Percentiles rank a stretch among this genome's conserved stretches.
Conservation (phyloP, 2,888 invertebrate species). For the Cataglyphis altisquamis region DNA sequence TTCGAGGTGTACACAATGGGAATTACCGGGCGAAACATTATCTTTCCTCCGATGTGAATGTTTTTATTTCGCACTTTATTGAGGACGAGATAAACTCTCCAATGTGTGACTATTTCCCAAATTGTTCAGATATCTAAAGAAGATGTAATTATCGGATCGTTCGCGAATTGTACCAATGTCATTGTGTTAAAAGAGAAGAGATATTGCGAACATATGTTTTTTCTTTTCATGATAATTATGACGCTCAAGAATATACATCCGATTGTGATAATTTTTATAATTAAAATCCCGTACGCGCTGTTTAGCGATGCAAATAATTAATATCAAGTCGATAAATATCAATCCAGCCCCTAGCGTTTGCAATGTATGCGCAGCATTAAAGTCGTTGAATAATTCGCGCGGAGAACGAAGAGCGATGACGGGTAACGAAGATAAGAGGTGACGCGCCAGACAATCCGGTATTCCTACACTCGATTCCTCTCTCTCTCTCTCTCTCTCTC, state of each 20-base stretch:
- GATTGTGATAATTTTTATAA: conserved; percentile 11
- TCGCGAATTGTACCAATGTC: not conserved
- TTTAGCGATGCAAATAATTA: conserved; percentile 27
- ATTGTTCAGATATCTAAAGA: conserved; percentile 10
- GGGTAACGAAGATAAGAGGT: conserved; percentile 62
- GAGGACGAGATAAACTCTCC: not conserved
- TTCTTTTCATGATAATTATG: not conserved
- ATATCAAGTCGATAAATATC: conserved; percentile 8
- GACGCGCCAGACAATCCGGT: conserved; percentile 46
- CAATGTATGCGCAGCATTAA: conserved; percentile 50
- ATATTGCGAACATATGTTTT: not conserved
- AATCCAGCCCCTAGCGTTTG: conserved; percentile 37
- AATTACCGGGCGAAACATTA: conserved; percentile 28
- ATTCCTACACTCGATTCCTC: conserved; percentile 61
- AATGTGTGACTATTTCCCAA: not conserved
- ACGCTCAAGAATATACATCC: not conserved
- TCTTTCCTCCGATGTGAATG: not conserved
- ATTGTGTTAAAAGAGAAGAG: not conserved
- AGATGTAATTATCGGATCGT: not conserved
- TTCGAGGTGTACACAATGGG: conserved; percentile 10
- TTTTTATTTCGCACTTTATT: conserved; percentile 28
- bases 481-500: not conserved
- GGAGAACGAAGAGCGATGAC: conserved; percentile 63
- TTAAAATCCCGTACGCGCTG: conserved; percentile 1
- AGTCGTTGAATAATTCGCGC: conserved; percentile 61